These are phyloP conservation scores for Carpatolechia fugitivella DNA, from an alignment of 2,888 invertebrate genomes.

Conservation along the genomic window DNA sequence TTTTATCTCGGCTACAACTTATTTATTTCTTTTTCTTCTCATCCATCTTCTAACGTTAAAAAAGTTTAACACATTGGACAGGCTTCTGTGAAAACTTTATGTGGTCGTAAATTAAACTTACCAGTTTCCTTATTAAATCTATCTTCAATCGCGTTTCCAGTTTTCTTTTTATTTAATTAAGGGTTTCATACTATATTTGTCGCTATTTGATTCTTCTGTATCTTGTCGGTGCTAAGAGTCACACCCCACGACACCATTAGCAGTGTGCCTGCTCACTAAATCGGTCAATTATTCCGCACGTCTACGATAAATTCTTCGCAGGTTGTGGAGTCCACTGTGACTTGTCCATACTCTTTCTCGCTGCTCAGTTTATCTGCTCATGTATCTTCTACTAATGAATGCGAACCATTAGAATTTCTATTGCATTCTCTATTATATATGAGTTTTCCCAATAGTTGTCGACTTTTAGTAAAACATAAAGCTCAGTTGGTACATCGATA, in stretches of 20 bases:
- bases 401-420: neutral
- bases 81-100: neutral
- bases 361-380: neutral
- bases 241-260: neutral
- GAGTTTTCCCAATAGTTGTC: too few species aligned
- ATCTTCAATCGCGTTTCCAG: neutral
- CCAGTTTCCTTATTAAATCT: slow-evolving; percentile 1
- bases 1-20: slow-evolving; percentile 12
- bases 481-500: slow-evolving; percentile 14
- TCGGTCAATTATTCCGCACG: neutral
- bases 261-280: neutral
- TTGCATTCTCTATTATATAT: too few species aligned
- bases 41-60: slow-evolving; percentile 7
- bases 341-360: neutral
- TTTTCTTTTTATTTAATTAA: neutral
- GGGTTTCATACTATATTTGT: neutral
- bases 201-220: neutral
- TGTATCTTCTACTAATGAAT: slow-evolving; percentile 1
- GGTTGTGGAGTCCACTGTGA: neutral
- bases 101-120: neutral
- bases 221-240: neutral
- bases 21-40: slow-evolving; percentile 10
- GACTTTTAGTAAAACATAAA: slow-evolving; percentile 6
- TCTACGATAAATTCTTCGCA: neutral
- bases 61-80: neutral